Base-by-base conservation (phyloP, 2,797 vertebrate species). In the Typhlichthys subterraneus region DNA sequence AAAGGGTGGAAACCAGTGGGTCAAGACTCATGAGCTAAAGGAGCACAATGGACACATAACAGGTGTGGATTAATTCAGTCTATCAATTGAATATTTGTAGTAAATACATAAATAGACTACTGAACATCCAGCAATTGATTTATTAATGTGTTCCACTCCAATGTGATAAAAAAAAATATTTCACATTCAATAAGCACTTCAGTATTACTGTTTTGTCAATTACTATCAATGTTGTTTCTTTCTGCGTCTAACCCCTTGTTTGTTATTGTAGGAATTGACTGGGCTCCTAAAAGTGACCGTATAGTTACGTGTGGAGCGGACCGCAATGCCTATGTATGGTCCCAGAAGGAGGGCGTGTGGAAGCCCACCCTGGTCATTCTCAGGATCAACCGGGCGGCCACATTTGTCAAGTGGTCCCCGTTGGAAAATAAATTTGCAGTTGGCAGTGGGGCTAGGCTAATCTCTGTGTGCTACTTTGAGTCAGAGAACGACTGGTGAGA, bases 41-140 rank as follows among this genome's bases (percentile, higher is more conserved):
- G 98, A 99, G 33, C 98, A 99, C 88, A 99, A 99, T 64, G 97
- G 98, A 53, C 97, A 97, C 83, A 99, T 99, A 73, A 99, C 98
- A 93, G 97, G 98, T 98, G 88, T 65, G 9, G 33, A 29, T 13
- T 45, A 6, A 46, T 33, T 45, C 8, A n/a, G 13, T 8, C 12
- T 2, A 13, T 13, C 45, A 7, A 12, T 58, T 48, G n/a, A 17
- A 15, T 38, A 51, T 51, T 51, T 29, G 19, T 53, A 23, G 31
- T 56, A 14, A 15, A 56, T 9, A 15, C 13, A 15, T 13, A n/a
- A 8, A 10, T 14, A 14, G 17, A 0, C 17, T 42, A 42, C 38
- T 52, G 17, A 17, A 53, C 9, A 54, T n/a, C 53, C 5, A 23
- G 5, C 2, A 54, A 7, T 54, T 13, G 19, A 54, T 29, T 13